Evolutionary conservation across 2,888 invertebrate species (phyloP), one percentile per base, ranked within the genome.

Genomic region (Drosophila differens): DNA sequence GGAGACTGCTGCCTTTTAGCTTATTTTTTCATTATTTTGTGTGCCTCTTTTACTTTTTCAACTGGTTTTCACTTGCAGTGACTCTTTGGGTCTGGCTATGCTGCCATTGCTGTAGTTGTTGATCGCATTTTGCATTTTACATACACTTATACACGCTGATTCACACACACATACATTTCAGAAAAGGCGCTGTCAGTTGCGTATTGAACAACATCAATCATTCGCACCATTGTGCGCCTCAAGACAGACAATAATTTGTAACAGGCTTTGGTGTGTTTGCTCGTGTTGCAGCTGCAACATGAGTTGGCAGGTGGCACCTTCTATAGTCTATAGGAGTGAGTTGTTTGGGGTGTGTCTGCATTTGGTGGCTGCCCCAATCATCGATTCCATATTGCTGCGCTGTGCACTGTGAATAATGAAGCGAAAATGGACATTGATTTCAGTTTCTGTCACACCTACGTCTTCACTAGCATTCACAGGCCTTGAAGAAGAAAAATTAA

Each of bases 171-270:
- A 30, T 3, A 68, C 54, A 57, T 67, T 67, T 65, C 61, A 73
- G 72, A 80, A 84, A 89, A 85, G 85, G 76, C 65, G 68, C 72
- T 83, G 89, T 86, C 85, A 86, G 69, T 54, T 60, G 62, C 53
- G 76, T 72, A 82, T 82, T 67, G 80, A 74, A 73, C 69, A 78
- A 85, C 85, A 85, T 89, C 85, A 87, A 85, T 85, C 88, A 89
- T 85, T 81, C 83, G 74, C 90, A 80, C 70, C 64, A 82, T 74
- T 67, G 85, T 81, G 54, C 72, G 66, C 57, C 76, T 60, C 72
- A 73, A 79, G 72, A 51, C 66, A 62, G 54, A 71, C 54, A 68
- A 80, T 62, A 68, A 69, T 83, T 87, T 68, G 70, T 49, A 76
- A 57, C 55, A n/a, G 32, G 39, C 47, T 30, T 28, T 47, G 52